Base-by-base conservation (phyloP, 2,797 vertebrate species). In the Enteromius radiatus region DNA sequence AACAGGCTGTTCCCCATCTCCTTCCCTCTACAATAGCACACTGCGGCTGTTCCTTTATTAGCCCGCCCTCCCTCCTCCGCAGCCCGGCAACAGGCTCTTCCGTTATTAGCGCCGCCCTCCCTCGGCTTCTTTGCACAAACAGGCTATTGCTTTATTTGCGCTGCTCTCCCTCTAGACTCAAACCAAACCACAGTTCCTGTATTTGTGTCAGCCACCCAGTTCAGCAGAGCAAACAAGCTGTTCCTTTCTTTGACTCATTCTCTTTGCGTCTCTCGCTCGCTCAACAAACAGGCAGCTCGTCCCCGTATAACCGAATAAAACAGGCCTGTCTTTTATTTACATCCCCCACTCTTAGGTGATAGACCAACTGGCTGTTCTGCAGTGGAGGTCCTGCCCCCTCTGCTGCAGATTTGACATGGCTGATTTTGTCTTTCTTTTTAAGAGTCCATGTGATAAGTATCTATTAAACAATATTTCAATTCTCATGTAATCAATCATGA, bases 241-340 rank as follows among this genome's bases (percentile, higher is more conserved):
- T 86, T 87, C 76, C 69, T 85, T 77, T 86, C 64, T 86, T 85
- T 84, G 59, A 73, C 83, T 87, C 81, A 59, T 69, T 71, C 76
- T 75, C 80, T 65, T 38, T 75, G 64, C 21, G 31, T 74, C 67
- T 80, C 54, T 71, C 56, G 36, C 38, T 69, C 28, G 11, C 77
- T 77, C 86, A 64, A 87, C 84, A 91, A 90, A 90, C 84, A 90
- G 76, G 59, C 85, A 38, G 64, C 83, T 87, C 80, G 45, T 69
- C 84, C 69, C 54, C 28, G 41, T 77, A 0, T 77, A 49, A 73
- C 21, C 82, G 67, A 91, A 90, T 87, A 87, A 85, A 88, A 81
- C 88, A 85, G 8, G 45, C 85, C 88, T 75, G 90, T 89, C 86
- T 82, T 91, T 90, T 86, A 90, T 89, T 87, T 89, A 89, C 88